Evolutionary conservation across 2,888 invertebrate species (phyloP).

Genomic region (Meteorus colon): DNA sequence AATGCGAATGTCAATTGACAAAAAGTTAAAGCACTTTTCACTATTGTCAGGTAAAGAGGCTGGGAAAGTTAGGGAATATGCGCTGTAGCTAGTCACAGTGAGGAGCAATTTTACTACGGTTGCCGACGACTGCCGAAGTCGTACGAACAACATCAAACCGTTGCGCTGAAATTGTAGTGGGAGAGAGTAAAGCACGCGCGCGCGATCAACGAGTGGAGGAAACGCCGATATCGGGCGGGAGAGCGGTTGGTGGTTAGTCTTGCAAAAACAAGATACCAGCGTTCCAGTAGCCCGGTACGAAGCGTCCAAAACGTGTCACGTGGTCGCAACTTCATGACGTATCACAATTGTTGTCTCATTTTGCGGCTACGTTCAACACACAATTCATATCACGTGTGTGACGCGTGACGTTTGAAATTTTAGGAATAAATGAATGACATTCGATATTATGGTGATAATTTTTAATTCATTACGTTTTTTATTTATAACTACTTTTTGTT

Average conservation of each 20-base stretch:
- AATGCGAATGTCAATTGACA: too few relatives aligned
- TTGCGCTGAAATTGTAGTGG: not conserved
- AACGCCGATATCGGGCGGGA: slow-evolving; percentile 39
- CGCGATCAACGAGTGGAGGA: slow-evolving; percentile 39
- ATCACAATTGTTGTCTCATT: slow-evolving; percentile 13
- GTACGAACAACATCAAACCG: not conserved
- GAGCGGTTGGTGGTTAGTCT: slow-evolving; percentile 46
- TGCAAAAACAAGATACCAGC: slow-evolving; percentile 65
- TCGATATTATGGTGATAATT: not conserved
- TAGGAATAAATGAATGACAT: not conserved
- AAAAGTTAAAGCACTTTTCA: too few relatives aligned
- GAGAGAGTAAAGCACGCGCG: not conserved
- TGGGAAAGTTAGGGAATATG: too few relatives aligned
- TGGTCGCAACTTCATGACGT: slow-evolving; percentile 45
- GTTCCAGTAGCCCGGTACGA: slow-evolving; percentile 63
- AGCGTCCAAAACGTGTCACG: slow-evolving; percentile 58
- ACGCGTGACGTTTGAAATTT: slow-evolving; percentile 25
- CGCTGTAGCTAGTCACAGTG: slow-evolving; percentile 40
- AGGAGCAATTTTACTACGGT: slow-evolving; percentile 24
- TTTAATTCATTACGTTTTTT: not conserved
- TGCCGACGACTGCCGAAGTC: not conserved
- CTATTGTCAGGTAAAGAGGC: too few relatives aligned
- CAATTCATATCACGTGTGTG: slow-evolving; percentile 40
- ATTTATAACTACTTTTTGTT: not conserved
- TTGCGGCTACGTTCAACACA: slow-evolving; percentile 9